Base-by-base conservation (phyloP, 2,888 invertebrate species). In the Megamerina dolium region DNA sequence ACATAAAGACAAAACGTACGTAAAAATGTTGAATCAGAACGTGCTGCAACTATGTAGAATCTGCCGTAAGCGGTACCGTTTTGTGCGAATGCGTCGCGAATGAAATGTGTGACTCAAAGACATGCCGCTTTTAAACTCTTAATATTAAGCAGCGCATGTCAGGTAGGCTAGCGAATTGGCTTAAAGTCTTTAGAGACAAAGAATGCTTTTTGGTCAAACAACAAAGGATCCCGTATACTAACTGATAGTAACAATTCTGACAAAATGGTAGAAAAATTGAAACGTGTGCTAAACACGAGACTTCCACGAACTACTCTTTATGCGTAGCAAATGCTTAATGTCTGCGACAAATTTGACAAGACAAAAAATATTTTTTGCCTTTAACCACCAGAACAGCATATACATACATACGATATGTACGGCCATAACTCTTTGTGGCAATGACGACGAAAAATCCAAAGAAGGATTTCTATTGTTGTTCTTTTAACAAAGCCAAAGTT, bases 281-380 rank as follows among this genome's bases (percentile, higher is more conserved):
- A 68, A 68, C 68, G 68, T 68, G 68, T 69, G 68, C 68, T 68
- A 60, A 68, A 66, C 68, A 68, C 68, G 68, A 69, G 68, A 61
- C 68, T 68, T 68, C 68, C 66, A 68, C 68, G 68, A 68, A 68
- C 61, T 57, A 56, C 55, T 61, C 57, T 40, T 41, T 43, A 53
- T 41, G 45, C 48, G 50, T 51, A 49, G 51, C 49, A 48, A 52
- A 52, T 51, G 49, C 48, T 54, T 52, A 48, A 54, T 51, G 51
- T 45, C 50, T 26, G 48, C 52, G 48, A 42, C 53, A 52, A 45
- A 50, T 44, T 41, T 46, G 46, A 48, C 35, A 43, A 41, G 44
- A 39, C 48, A 44, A 43, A 44, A 38, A 42, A 41, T 46, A 45
- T 41, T n/a, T n/a, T n/a, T n/a, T n/a, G n/a, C n/a, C n/a, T n/a